phyloP scores from a whole-genome alignment of 1,140 invertebrate genomes.

The Trachymyrmex cornetzi region DNA sequence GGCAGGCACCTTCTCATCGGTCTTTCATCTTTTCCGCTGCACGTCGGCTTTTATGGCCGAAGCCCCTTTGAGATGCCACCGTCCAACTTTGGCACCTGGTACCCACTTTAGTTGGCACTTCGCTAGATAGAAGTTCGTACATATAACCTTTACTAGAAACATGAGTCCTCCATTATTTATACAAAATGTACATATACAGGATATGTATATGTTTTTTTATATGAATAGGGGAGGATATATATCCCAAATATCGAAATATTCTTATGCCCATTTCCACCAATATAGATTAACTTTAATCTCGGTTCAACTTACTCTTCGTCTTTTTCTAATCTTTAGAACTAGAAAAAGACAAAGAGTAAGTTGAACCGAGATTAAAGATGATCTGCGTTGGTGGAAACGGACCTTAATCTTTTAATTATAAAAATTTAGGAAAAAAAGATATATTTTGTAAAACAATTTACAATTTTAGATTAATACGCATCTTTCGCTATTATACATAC shows the following conservation, averaged over 20 bases:
- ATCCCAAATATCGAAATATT: too few relatives aligned
- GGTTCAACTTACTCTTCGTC: too few relatives aligned
- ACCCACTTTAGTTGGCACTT: slow-evolving; percentile 54
- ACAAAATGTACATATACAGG: background rate
- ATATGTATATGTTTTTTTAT: too few relatives aligned
- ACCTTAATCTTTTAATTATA: background rate
- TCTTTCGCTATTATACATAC: background rate
- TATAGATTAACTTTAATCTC: too few relatives aligned
- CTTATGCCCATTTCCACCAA: too few relatives aligned
- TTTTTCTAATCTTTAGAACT: too few relatives aligned
- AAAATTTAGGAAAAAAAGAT: background rate
- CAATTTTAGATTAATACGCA: background rate
- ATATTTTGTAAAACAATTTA: slow-evolving; percentile 10
- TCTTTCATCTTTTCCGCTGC: slow-evolving; percentile 60
- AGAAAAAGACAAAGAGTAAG: too few relatives aligned
- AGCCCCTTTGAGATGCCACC: slow-evolving; percentile 43
- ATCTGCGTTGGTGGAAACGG: too few relatives aligned
- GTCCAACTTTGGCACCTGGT: slow-evolving; percentile 25
- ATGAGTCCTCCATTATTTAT: slow-evolving; percentile 25
- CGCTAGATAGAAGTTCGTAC: slow-evolving; percentile 45
- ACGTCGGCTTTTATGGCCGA: slow-evolving; percentile 22
- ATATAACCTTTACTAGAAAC: slow-evolving; percentile 39
- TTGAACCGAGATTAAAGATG: too few relatives aligned
- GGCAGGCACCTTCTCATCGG: slow-evolving; percentile 35
- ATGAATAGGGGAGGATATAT: too few relatives aligned